Evolutionary conservation across 1,140 invertebrate species (phyloP).

Genomic region (Caenorhabditis elegans): DNA sequence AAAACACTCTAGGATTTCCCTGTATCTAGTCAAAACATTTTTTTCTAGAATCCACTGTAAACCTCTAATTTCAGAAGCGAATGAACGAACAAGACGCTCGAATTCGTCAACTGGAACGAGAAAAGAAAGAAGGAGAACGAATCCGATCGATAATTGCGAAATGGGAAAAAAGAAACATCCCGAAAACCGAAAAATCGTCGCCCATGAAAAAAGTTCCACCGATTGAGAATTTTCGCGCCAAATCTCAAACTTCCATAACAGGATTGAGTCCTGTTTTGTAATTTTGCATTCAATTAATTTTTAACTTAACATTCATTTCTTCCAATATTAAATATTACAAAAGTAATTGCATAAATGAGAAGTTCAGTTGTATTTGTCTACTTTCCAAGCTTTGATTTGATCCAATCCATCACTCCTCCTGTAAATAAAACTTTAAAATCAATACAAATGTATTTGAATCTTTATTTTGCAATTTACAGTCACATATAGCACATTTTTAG

Average conservation of each 20-base stretch:
- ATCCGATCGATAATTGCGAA: background rate
- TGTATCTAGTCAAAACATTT: too few relatives aligned
- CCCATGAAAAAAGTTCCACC: background rate
- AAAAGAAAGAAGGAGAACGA: conserved; percentile 20
- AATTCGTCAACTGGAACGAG: conserved; percentile 26
- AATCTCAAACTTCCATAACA: background rate
- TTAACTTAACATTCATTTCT: too few relatives aligned
- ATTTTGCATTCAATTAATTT: background rate
- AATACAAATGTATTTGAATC: background rate
- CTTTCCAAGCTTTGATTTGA: conserved; percentile 15
- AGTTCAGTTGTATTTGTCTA: too few relatives aligned
- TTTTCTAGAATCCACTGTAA: too few relatives aligned
- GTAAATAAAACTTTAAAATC: background rate
- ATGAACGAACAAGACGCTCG: conserved; percentile 26
- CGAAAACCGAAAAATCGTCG: background rate
- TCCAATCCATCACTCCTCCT: conserved; percentile 14
- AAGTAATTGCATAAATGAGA: too few relatives aligned
- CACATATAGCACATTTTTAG: too few relatives aligned
- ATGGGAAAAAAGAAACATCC: conserved; percentile 33
- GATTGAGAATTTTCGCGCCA: background rate
- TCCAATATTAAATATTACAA: too few relatives aligned
- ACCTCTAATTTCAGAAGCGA: background rate
- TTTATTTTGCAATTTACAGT: too few relatives aligned
- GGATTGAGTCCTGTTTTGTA: conserved; percentile 5
- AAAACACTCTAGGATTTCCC: too few relatives aligned